Evolutionary conservation across 2,888 invertebrate genomes (phyloP).

Genomic region (Xestoiulus laeticollis): DNA sequence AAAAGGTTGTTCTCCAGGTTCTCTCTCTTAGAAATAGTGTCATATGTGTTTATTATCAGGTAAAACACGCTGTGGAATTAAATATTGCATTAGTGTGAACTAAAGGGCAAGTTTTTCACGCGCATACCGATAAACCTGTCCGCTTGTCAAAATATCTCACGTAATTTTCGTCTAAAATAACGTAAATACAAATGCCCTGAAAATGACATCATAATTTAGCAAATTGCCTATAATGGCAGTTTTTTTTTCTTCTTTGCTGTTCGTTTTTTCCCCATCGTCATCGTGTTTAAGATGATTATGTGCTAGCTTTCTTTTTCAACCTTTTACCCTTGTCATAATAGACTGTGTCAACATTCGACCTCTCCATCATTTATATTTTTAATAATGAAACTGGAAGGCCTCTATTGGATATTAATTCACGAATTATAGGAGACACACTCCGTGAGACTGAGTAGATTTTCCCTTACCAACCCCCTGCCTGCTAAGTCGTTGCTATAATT

Average conservation of each 20-base stretch:
- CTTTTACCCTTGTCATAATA: conserved; percentile 11
- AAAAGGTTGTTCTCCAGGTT: no score
- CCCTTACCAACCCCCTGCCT: background rate
- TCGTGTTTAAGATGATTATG: conserved; percentile 23
- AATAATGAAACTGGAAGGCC: conserved; percentile 9
- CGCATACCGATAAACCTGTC: background rate
- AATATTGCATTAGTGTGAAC: background rate
- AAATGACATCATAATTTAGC: conserved; percentile 32
- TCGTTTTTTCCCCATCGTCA: conserved; percentile 1
- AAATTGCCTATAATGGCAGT: conserved; percentile 16
- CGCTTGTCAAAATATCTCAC: background rate
- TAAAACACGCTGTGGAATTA: no score
- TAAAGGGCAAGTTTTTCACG: background rate
- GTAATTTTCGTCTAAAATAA: background rate
- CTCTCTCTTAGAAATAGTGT: no score
- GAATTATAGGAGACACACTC: background rate
- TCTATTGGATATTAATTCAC: conserved; percentile 9
- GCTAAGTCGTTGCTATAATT: conserved; percentile 1
- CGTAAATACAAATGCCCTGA: background rate
- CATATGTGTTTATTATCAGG: no score
- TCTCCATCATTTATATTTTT: conserved; percentile 27
- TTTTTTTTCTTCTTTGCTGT: background rate
- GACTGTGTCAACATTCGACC: conserved; percentile 31
- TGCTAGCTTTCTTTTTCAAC: background rate
- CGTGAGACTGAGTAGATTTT: background rate